Evolutionary conservation across 2,113 vertebrate genomes (phyloP).

Genomic region (Polypterus senegalus): DNA sequence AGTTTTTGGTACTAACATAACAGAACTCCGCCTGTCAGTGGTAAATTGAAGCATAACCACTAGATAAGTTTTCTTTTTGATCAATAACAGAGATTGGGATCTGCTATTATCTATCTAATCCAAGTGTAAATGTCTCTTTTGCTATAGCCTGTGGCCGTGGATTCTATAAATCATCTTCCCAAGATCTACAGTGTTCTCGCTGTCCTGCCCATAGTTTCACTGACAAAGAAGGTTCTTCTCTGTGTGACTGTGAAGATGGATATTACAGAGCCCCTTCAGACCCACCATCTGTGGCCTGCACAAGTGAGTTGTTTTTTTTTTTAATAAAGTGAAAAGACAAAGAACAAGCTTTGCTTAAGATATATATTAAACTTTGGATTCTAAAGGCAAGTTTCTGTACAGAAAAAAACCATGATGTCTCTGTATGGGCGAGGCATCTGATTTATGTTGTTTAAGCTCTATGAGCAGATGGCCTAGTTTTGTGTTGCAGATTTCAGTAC

Average conservation of each 20-base stretch:
- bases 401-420: too few relatives aligned
- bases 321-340: too few relatives aligned
- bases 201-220: conserved; percentile 91
- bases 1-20: conserved; percentile 19
- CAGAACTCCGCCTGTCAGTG: conserved; percentile 19
- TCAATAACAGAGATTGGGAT: conserved; percentile 22
- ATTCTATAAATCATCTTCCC: conserved; percentile 97
- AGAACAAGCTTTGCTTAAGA: too few relatives aligned
- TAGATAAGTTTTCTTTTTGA: conserved; percentile 22
- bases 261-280: conserved; percentile 86
- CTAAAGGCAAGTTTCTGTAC: too few relatives aligned
- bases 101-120: conserved; percentile 28
- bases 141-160: conserved; percentile 78
- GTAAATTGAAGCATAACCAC: conserved; percentile 13
- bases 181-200: conserved; percentile 92
- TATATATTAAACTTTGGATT: too few relatives aligned
- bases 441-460: too few relatives aligned
- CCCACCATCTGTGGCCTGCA: conserved; percentile 82
- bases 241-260: conserved; percentile 91
- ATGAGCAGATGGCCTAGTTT: too few relatives aligned
- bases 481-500: too few relatives aligned
- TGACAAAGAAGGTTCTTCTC: conserved; percentile 84
- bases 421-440: too few relatives aligned
- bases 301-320: conserved; percentile 65
- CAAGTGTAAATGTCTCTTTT: conserved; percentile 22